Evolutionary conservation across 1,140 invertebrate genomes (phyloP).

Genomic region (Lordiphosa collinella): DNA sequence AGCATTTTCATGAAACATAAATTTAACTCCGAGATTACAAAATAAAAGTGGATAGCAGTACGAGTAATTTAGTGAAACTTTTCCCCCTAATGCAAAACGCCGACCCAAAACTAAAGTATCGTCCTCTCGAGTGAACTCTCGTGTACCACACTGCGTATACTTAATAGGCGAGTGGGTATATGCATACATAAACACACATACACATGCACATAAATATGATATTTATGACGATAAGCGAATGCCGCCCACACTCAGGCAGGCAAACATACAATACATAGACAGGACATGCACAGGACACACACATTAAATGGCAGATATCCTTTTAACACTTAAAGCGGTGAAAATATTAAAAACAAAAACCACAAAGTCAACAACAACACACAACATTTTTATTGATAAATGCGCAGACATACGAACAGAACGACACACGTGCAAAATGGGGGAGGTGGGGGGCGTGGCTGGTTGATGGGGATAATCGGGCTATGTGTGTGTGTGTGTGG

Average conservation of each 20-base stretch:
- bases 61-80: no score
- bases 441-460: background rate
- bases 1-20: no score
- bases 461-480: constrained; percentile 22
- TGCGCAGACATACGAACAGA: constrained; percentile 50
- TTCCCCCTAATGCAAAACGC: no score
- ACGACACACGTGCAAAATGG: constrained; percentile 10
- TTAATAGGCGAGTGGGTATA: constrained; percentile 44
- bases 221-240: constrained; percentile 67
- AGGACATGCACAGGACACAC: constrained; percentile 34
- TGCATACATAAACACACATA: constrained; percentile 16
- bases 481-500: constrained; percentile 4
- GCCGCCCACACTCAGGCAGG: constrained; percentile 13
- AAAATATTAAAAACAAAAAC: constrained; percentile 78
- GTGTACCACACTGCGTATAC: constrained; percentile 54
- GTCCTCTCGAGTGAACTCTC: constrained; percentile 12
- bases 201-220: constrained; percentile 40
- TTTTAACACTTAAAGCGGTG: constrained; percentile 77
- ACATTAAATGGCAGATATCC: constrained; percentile 74
- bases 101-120: no score
- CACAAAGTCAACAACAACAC: constrained; percentile 62
- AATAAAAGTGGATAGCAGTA: no score
- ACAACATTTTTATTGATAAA: constrained; percentile 71
- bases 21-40: no score
- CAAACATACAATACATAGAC: constrained; percentile 3